Conservation (phyloP, 2,797 vertebrate genomes). For the Argentina silus region DNA sequence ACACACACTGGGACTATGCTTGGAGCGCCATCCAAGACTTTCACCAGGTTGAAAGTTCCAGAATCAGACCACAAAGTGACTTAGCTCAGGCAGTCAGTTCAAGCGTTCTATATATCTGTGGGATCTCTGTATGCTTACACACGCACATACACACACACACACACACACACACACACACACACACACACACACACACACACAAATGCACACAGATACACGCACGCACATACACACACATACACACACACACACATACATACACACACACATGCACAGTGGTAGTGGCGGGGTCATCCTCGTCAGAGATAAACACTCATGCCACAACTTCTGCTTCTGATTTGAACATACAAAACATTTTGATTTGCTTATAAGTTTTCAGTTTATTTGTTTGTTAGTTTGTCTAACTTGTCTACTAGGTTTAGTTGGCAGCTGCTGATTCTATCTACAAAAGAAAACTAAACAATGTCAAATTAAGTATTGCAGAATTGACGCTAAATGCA, state of each 20-base stretch:
- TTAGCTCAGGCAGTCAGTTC: background rate
- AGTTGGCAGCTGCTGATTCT: constrained; percentile 59
- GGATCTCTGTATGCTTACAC: background rate
- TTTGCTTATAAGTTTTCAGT: constrained; percentile 62
- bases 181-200: constrained; percentile 23
- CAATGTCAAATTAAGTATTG: constrained; percentile 66
- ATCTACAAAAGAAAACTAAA: constrained; percentile 68
- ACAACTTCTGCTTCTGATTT: constrained; percentile 67
- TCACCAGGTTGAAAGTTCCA: background rate
- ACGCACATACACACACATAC: constrained; percentile 17
- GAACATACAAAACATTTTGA: constrained; percentile 66
- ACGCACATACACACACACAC: constrained; percentile 18
- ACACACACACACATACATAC: constrained; percentile 14
- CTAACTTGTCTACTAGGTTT: constrained; percentile 53
- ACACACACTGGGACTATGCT: constrained; percentile 7
- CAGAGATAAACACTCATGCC: constrained; percentile 39
- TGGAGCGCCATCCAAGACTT: background rate
- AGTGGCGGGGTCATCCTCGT: constrained; percentile 51
- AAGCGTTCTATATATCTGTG: background rate
- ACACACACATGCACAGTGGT: constrained; percentile 16
- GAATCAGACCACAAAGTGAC: background rate
- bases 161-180: constrained; percentile 19
- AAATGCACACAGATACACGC: constrained; percentile 9
- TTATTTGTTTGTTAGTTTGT: constrained; percentile 72
- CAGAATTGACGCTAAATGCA: constrained; percentile 52